Evolutionary conservation across 2,888 invertebrate species (phyloP).

Genomic region (Leistus spinibarbis): DNA sequence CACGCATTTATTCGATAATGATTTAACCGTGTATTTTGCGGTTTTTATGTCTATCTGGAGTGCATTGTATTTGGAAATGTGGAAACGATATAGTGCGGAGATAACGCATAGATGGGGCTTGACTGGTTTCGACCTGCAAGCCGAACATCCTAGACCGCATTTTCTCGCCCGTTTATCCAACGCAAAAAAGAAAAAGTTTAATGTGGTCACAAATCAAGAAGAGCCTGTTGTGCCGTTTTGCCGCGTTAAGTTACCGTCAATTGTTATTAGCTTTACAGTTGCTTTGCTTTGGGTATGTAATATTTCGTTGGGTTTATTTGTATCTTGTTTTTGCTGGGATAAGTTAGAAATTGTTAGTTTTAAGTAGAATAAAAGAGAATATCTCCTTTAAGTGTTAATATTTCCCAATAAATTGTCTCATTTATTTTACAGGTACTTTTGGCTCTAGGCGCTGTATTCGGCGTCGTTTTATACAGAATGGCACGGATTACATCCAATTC

Average conservation of each 20-base stretch:
- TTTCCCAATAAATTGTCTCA: no score
- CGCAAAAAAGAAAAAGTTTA: constrained; percentile 56
- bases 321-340: background rate
- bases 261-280: constrained; percentile 72
- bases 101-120: constrained; percentile 85
- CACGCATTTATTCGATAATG: constrained; percentile 84
- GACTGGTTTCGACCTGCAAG: constrained; percentile 71
- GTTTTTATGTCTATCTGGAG: constrained; percentile 85
- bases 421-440: constrained; percentile 63
- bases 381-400: background rate
- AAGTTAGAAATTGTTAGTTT: background rate
- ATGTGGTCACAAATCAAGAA: constrained; percentile 62
- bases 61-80: constrained; percentile 78
- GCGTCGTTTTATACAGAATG: constrained; percentile 79
- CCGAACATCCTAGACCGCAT: constrained; percentile 80
- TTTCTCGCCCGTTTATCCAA: constrained; percentile 60
- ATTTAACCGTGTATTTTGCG: constrained; percentile 77
- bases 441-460: constrained; percentile 75
- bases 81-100: constrained; percentile 80
- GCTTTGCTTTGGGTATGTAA: constrained; percentile 61
- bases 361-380: background rate
- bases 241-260: constrained; percentile 73
- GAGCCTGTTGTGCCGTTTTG: constrained; percentile 81
- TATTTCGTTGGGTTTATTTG: background rate
- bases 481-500: constrained; percentile 65